Conservation (phyloP, 2,113 vertebrate species). For the Lophotis ruficrista region DNA sequence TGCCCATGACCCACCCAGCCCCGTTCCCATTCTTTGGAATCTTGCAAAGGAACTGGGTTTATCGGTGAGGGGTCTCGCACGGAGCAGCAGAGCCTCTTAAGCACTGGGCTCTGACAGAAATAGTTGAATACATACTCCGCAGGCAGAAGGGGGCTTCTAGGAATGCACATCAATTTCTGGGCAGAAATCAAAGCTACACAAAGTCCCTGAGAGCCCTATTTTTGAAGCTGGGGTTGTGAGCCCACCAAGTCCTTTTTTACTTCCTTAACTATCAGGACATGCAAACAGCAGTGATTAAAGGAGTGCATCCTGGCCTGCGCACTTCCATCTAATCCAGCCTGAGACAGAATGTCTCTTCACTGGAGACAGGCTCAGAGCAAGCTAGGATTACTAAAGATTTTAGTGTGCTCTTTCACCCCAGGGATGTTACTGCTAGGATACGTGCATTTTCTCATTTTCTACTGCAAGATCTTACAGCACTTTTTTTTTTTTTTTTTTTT, state of each 20-base stretch:
- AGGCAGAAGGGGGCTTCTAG: neutral
- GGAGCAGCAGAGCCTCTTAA: neutral
- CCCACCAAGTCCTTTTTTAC: neutral
- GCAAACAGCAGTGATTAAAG: neutral
- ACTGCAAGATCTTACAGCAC: neutral
- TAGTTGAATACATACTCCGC: neutral
- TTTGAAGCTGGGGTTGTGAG: neutral
- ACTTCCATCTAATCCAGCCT: neutral
- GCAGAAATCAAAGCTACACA: neutral
- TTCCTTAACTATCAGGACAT: neutral
- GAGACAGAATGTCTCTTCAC: neutral
- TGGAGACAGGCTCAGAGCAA: neutral
- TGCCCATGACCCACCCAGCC: neutral
- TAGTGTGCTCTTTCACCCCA: neutral
- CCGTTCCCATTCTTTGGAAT: neutral
- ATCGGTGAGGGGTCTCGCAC: neutral
- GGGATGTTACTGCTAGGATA: neutral
- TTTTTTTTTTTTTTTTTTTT: neutral
- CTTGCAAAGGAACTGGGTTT: neutral
- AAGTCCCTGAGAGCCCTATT: neutral
- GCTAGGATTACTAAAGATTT: constrained; percentile 9
- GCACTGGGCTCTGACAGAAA: fast-evolving
- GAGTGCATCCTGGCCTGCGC: neutral
- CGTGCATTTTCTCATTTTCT: neutral
- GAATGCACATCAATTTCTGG: neutral